Base-by-base conservation (phyloP, 2,113 vertebrate genomes). In the Pterocles orientalis region DNA sequence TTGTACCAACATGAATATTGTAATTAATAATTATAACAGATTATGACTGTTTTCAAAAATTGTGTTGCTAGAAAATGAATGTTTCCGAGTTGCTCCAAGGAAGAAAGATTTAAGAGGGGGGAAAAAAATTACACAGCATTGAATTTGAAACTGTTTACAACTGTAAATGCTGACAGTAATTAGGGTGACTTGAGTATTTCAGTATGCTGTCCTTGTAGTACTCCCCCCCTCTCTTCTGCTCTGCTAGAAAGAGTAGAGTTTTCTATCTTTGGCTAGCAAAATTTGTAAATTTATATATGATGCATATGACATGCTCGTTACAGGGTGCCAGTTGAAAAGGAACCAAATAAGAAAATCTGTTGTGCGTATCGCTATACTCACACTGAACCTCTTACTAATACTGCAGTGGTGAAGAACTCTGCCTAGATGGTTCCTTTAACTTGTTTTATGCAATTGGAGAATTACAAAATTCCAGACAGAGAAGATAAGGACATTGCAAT, bases 1-100 rank as follows among this genome's bases (percentile, higher is more conserved):
- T 94, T 85, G 82, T 90, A 36, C 75, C 18, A 80, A 77, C 69
- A 69, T 84, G 81, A 95, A 86, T 96, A 57, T 84, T 17, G 0
- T 93, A 83, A 94, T 94, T 96, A 96, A 95, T 96, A 97, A 83
- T 90, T 90, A 96, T 36, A 87, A 54, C 81, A 47, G 76, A 45
- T 94, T 94, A 84, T 69, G 92, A 86, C 69, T 94, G 77, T 81
- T 92, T 89, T 88, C 93, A 95, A 96, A 95, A 97, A 92, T 95
- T 75, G 24, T 61, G 25, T 93, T 87, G 65, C 77, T 71, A 45
- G 80, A 92, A 96, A 95, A 96, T 89, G 25, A 88, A 69, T 79
- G 92, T 86, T 95, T 94, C 90, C 82, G 72, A 88, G 86, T 92
- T 72, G 36, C 61, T 94, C 10, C 48, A 23, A 90, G 69, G 72